These are phyloP conservation scores for Tetrax tetrax DNA, from an alignment of 2,113 vertebrate genomes.

Conservation along the genomic window DNA sequence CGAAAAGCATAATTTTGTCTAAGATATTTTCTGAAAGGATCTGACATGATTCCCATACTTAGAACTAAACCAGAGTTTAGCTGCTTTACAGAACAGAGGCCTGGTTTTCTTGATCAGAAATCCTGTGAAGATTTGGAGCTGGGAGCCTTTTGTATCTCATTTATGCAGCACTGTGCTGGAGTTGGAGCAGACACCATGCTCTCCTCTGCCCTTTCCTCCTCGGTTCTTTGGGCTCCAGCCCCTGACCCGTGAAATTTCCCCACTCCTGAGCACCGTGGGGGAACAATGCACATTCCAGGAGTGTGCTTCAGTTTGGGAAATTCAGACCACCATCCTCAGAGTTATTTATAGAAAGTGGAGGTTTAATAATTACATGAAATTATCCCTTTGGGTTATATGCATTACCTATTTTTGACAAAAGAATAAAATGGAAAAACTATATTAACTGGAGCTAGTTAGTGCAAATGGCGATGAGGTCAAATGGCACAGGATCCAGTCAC, in stretches of 20 bases:
- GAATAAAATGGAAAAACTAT: background rate
- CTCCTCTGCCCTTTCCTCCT: background rate
- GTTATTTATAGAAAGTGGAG: background rate
- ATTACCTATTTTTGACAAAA: background rate
- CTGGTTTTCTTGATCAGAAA: background rate
- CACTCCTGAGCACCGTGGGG: accelerated
- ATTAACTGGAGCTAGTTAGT: background rate
- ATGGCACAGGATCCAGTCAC: background rate
- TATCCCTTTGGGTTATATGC: background rate
- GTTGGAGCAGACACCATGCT: accelerated
- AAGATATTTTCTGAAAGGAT: background rate
- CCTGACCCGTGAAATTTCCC: background rate
- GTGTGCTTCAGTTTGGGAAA: background rate
- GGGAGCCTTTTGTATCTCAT: background rate
- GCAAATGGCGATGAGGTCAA: background rate
- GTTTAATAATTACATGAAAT: slow-evolving; percentile 9
- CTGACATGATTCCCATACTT: background rate
- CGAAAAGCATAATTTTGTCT: background rate
- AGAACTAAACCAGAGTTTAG: background rate
- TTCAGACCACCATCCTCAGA: background rate
- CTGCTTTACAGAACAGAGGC: background rate
- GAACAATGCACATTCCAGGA: background rate
- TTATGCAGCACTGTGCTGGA: background rate
- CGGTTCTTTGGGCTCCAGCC: background rate
- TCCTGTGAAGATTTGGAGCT: background rate